Conservation (phyloP, 2,113 vertebrate genomes). For the Centropus unirufus region DNA sequence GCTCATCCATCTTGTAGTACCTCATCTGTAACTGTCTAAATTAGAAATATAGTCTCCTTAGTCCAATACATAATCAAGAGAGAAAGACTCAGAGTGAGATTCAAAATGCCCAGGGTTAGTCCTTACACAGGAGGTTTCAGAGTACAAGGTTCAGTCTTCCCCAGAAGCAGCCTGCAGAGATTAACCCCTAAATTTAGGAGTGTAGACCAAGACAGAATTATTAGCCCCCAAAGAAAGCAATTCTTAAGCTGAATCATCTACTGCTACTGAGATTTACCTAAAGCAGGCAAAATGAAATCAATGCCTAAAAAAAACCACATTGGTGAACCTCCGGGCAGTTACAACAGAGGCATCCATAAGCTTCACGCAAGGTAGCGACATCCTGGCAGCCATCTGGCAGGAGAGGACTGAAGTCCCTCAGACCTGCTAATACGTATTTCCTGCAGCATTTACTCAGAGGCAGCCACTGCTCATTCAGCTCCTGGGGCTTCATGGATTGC, state of each 20-base stretch:
- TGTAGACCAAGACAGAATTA: not conserved
- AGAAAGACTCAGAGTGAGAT: not conserved
- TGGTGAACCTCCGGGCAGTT: not conserved
- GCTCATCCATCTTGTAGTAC: conserved; percentile 56
- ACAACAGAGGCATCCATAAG: not conserved
- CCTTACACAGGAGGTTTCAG: not conserved
- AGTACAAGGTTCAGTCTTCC: not conserved
- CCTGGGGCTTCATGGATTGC: not conserved
- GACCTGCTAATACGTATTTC: conserved; percentile 29
- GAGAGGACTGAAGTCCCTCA: not conserved
- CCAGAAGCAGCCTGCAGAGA: conserved; percentile 7
- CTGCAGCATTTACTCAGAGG: conserved; percentile 22
- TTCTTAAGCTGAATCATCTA: not conserved
- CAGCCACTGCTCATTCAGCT: not conserved
- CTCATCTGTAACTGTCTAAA: conserved; percentile 55
- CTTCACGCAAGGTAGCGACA: not conserved
- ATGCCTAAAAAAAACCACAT: not conserved
- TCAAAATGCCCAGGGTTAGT: not conserved
- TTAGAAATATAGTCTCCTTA: conserved; percentile 55
- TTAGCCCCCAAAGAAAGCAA: conserved; percentile 15
- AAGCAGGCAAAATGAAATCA: conserved; percentile 18
- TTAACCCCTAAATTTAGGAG: conserved; percentile 34
- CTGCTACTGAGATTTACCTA: not conserved
- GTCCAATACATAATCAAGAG: conserved; percentile 23
- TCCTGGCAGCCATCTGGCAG: conserved; percentile 33